Evolutionary conservation across 2,888 invertebrate genomes (phyloP), one percentile per base, ranked within the genome.

Genomic region (Drosophila greeni): DNA sequence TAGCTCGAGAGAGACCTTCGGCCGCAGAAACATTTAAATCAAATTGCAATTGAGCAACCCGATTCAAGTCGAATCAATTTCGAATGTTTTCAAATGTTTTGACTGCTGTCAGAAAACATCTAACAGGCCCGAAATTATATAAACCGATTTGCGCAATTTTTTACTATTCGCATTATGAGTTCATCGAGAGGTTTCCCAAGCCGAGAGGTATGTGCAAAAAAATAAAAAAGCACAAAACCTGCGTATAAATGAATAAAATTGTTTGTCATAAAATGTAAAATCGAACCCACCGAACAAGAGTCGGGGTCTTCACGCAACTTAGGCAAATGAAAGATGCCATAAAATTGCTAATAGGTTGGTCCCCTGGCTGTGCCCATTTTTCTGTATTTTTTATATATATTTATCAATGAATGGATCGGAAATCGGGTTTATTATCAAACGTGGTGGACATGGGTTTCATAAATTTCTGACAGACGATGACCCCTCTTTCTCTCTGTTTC

Each of bases 261-360:
- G 70, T 54, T 72, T 72, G 71, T 76, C 69, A 74, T 70, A 66
- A 55, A 59, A 48, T 47, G 45, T 47, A 43, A 66, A 53, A 49
- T 18, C 54, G 47, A 62, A 34, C 43, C 33, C 54, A 39, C 20
- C 8, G 34, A 52, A 58, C 52, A 4, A 55, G 66, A 70, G 49
- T 64, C 65, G 72, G 72, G 72, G 67, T 76, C 65, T 73, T 75
- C 70, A 74, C 54, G 70, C 66, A 82, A 82, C 76, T 76, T 73
- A 66, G 65, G 77, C 75, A 75, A 82, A 80, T 74, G 72, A 69
- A 75, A 82, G 70, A 70, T 51, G 54, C 58, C 72, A 73, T 75
- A 62, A 84, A 84, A 79, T 75, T 69, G 76, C 84, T 79, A 82
- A 79, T 79, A 68, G 72, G 36, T 36, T 1, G 34, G 52, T 48